Evolutionary conservation across 1,140 invertebrate genomes (phyloP), one percentile per base, ranked within the genome.

Genomic region (Cyclargus thomasi): DNA sequence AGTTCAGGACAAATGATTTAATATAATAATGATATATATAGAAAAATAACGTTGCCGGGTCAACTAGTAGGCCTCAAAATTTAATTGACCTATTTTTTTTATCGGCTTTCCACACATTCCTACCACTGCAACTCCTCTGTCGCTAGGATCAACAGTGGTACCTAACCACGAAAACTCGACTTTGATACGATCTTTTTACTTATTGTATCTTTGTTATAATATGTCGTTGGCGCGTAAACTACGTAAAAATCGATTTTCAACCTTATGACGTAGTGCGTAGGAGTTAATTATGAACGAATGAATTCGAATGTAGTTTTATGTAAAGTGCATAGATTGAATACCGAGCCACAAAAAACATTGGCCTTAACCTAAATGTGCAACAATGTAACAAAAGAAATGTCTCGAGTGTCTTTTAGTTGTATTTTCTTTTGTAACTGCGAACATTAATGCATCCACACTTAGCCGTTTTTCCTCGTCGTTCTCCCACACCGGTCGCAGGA

Each of bases 391-490:
- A 47, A 47, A 47, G 39, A 47, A 47, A 47, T 47, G 39, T 47
- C 39, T 47, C 39, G 14, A 47, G 39, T 47, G 14, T 47, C 10
- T 47, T 47, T 47, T 14, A 59, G 55, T 5, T 20, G 20, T 20
- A 59, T 59, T 21, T 18, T 55, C 53, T 55, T 55, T 20, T 17
- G 53, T 55, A 20, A 22, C 55, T 59, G 55, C 18, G 20, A 11
- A 57, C 17, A 57, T 55, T 59, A 20, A 59, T 20, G 55, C 55
- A 21, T 59, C 14, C 18, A 74, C 55, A 59, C 20, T 59, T 71
- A 64, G 71, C 70, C 74, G 74, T 78, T 39, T 35, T 35, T 39
- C 36, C 63, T 64, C 36, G 20, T 20, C 36, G 29, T 64, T 7
- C 10, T 59, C 18, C 55, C 10, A 21, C 20, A 21, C 20, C 20